Evolutionary conservation across 2,888 invertebrate species (phyloP).

Genomic region (Germaria angustata): DNA sequence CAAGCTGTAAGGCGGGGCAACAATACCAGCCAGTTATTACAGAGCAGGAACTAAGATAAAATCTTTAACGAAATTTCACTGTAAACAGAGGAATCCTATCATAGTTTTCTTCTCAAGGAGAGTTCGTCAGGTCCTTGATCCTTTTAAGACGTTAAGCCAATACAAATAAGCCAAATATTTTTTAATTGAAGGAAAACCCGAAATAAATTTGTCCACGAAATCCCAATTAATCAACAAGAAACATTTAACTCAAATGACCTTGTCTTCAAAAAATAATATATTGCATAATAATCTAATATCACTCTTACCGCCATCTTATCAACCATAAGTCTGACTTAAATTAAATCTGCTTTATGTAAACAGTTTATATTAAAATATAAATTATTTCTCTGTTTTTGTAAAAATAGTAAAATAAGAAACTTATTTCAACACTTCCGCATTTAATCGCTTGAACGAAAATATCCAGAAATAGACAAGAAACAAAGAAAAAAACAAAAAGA

Average conservation of each 20-base stretch:
- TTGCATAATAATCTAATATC: background rate
- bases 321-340: constrained; percentile 12
- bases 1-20: background rate
- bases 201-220: no score
- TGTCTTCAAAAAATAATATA: background rate
- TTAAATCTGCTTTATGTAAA: constrained; percentile 39
- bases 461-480: background rate
- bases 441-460: constrained; percentile 42
- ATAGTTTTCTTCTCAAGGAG: no score
- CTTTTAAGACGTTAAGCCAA: no score
- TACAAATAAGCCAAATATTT: no score
- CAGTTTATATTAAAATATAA: constrained; percentile 32
- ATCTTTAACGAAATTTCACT: background rate
- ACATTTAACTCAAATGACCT: constrained; percentile 12
- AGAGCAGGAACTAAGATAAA: background rate
- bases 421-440: constrained; percentile 59
- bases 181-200: no score
- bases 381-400: constrained; percentile 5
- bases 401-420: background rate
- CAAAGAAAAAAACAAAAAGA: background rate
- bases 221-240: no score
- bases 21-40: background rate
- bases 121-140: no score
- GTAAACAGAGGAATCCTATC: no score
- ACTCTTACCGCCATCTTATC: background rate